Evolutionary conservation across 2,888 invertebrate species (phyloP), one percentile per base, ranked within the genome.

Genomic region (Amblyjoppa fuscipennis): DNA sequence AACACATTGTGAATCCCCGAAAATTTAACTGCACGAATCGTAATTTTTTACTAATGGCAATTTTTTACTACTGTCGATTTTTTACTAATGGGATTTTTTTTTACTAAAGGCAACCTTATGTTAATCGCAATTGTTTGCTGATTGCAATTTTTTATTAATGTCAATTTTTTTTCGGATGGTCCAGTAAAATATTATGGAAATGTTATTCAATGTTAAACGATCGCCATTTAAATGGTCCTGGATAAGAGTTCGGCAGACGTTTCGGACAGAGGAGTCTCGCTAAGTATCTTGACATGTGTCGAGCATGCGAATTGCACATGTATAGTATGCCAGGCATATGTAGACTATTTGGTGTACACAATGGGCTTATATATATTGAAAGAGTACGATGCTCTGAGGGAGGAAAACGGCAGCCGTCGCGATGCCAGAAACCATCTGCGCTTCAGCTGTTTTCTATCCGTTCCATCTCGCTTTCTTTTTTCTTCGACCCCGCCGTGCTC

Each of bases 391-490:
- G 84, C 73, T 83, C 66, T 61, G 68, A 80, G 71, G 82, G 83
- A 85, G 86, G 88, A 89, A 90, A 89, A 90, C 88, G 89, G 87
- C 89, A 88, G 90, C 88, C 91, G 90, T 89, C 90, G 89, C 90
- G 91, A 90, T 90, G 92, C 90, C 89, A 91, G 90, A 91, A 91
- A 89, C 92, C 93, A 93, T 92, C 93, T 93, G 93, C 91, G 90
- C 83, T 90, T 92, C 93, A 93, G 93, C 93, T 93, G 93, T 92
- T 92, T 92, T 91, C 93, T 87, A 86, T 88, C 87, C 85, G 80
- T 85, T 76, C 76, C 77, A 59, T 82, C 68, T 76, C 66, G 51
- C 64, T 77, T 70, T 84, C n/a, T 81, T 70, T 73, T 79, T 41
- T 73, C 49, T 13, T 11, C 45, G 13, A n/a, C 20, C 51, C 70